phyloP scores from a whole-genome alignment of 2,113 vertebrate genomes.

The Eurystomus gularis region DNA sequence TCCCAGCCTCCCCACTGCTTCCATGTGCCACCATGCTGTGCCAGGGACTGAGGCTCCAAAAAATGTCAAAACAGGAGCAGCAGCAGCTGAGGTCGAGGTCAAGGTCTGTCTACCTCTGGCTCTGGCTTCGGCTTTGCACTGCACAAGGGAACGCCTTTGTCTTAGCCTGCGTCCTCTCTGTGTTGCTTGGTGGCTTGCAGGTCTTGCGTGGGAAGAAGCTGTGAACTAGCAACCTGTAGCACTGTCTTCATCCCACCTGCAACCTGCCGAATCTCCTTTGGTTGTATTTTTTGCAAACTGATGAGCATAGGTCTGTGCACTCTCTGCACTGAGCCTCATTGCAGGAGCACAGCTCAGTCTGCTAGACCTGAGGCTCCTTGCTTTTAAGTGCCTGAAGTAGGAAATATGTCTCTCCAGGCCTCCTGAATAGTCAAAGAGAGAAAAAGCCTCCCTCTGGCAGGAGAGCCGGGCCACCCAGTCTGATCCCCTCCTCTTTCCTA shows the following conservation, averaged over 20 bases:
- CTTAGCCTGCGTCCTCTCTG: no score
- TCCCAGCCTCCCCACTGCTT: not conserved
- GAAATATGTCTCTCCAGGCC: not conserved
- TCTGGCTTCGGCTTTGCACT: no score
- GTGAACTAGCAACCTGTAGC: not conserved
- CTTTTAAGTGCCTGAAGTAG: not conserved
- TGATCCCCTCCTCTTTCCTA: not conserved
- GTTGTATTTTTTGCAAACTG: not conserved
- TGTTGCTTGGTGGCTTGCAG: not conserved
- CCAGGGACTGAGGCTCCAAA: rapidly evolving
- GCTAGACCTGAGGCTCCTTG: rapidly evolving
- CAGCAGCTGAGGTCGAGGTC: not conserved
- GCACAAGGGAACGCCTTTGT: no score
- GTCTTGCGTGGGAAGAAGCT: not conserved
- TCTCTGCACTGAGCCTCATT: not conserved
- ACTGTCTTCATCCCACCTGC: not conserved
- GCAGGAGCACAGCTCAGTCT: not conserved
- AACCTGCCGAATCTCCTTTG: not conserved
- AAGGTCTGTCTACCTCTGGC: not conserved
- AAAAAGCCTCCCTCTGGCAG: not conserved
- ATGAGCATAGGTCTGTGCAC: not conserved
- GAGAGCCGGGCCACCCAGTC: not conserved
- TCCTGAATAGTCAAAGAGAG: not conserved
- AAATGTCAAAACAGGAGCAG: not conserved
- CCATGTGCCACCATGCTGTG: rapidly evolving